Evolutionary conservation across 2,113 vertebrate species (phyloP), one percentile per base, ranked within the genome.

Genomic region (Nettapus auritus): DNA sequence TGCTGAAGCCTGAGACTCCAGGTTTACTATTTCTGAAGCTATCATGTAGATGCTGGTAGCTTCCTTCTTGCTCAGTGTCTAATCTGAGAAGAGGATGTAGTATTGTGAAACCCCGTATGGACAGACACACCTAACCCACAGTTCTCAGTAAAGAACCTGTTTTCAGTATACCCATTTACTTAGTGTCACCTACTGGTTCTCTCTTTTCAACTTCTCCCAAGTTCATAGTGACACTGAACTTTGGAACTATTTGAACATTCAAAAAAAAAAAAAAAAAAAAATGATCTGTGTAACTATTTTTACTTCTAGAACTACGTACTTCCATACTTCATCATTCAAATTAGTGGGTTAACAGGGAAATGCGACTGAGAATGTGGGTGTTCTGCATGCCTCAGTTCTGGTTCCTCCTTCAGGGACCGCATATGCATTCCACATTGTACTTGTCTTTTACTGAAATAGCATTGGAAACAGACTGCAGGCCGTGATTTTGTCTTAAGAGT

Each of bases 211-310:
- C n/a, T 71, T 84, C 42, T 90, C 33, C 6, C 60, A 64, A n/a
- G 59, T 71, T 59, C 71, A 16, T 13, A 74, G 31, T 55, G 26
- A 67, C 53, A 64, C 38, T 62, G 33, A 71, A 38, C 53, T 84
- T 76, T 76, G 19, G 57, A 95, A 79, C 53, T 34, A 28, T 57
- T 28, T 79, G 46, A 73, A 69, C 34, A 16, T 63, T 86, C 26
- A 82, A 10, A 53, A 73, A 95, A 94, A 73, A 5, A 95, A 94
- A 73, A 5, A n/a, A 82, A 10, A 53, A 73, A 95, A 94, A 73
- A 5, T 70, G 29, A 48, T 64, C 9, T 40, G 23, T 59, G 23
- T 42, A 68, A 70, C 29, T 7, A 2, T 68, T 93, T 81, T 82
- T 92, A 34, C 26, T 60, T 69, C 52, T 73, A 56, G 64, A 78